Evolutionary conservation across 37 sponge, comb jelly and placozoan species (phyloP), one percentile per base, ranked within the genome.

Genomic region (Spongia lamella): DNA sequence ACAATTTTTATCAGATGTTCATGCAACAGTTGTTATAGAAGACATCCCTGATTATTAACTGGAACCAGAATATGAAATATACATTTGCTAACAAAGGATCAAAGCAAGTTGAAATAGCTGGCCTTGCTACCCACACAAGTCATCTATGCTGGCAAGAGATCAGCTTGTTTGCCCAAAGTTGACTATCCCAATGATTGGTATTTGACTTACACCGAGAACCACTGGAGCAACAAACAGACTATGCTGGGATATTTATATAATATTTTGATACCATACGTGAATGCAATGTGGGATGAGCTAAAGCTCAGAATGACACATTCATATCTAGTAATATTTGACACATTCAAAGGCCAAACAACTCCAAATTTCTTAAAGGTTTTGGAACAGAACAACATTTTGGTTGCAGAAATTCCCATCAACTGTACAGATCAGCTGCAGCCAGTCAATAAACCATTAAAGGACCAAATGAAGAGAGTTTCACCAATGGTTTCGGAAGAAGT

Each of bases 371-470:
- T 75, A 1, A 4, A 34, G 1, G 3, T 31, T 14, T 61, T 75
- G 43, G 76, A 75, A 30, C 1, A 59, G 1, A 75, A 75, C 27
- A 75, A 61, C 32, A 75, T 75, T 19, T 17, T 54, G 17, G 35
- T 5, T 4, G 43, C n/a, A 20, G 24, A 21, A 7, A 62, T 75
- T 15, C 81, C 81, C 25, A 52, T 73, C 1, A 80, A 72, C 65
- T 53, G 70, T 7, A 80, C 81, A 59, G 51, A 80, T 35, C 51
- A 15, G 6, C 58, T 80, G 20, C 81, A 80, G 59, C 81, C 81
- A 40, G 25, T 80, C 21, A 80, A 80, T 32, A 55, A 80, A 29
- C 27, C 51, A 13, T 24, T 70, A 1, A 71, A 71, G n/a, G 32
- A 33, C 6, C 60, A 54, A 17, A 19, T 70, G 33, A 53, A 59